Conservation (phyloP, 2,888 invertebrate genomes). For the Charanyca ferruginea region DNA sequence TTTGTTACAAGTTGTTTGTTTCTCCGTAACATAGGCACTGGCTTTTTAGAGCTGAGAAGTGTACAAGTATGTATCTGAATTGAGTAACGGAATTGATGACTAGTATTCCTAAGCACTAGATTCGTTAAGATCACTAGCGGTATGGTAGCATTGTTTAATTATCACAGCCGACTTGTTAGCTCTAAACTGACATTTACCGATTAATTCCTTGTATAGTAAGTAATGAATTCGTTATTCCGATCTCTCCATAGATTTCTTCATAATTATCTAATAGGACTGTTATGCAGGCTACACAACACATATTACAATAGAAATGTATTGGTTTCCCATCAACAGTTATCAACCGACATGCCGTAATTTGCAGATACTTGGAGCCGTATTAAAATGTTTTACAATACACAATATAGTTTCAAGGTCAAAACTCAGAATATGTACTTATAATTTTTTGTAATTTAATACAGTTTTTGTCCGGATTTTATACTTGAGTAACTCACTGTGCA, state of each 20-base stretch:
- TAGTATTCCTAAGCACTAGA: conserved; percentile 57
- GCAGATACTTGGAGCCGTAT: conserved; percentile 89
- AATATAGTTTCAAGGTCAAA: conserved; percentile 81
- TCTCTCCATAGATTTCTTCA: conserved; percentile 88
- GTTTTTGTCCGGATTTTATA: conserved; percentile 86
- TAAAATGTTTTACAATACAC: conserved; percentile 74
- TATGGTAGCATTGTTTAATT: conserved; percentile 39
- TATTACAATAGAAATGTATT: conserved; percentile 90
- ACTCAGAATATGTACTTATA: conserved; percentile 69
- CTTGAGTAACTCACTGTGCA: conserved; percentile 88
- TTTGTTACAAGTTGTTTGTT: conserved; percentile 89
- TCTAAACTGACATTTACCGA: conserved; percentile 79
- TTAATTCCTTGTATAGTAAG: conserved; percentile 88
- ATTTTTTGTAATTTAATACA: conserved; percentile 66
- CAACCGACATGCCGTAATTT: conserved; percentile 89
- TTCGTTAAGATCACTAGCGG: conserved; percentile 42
- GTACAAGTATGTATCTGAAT: conserved; percentile 70
- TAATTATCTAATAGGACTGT: conserved; percentile 85
- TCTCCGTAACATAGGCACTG: conserved; percentile 78
- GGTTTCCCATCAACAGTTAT: conserved; percentile 88
- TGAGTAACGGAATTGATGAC: conserved; percentile 81
- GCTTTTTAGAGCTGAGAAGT: conserved; percentile 81
- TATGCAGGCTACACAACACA: conserved; percentile 89
- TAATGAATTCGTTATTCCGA: conserved; percentile 89
- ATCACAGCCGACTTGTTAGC: conserved; percentile 69